These are phyloP conservation scores for Laticauda laticaudata DNA, from an alignment of 2,113 vertebrate genomes.

Conservation along the genomic window DNA sequence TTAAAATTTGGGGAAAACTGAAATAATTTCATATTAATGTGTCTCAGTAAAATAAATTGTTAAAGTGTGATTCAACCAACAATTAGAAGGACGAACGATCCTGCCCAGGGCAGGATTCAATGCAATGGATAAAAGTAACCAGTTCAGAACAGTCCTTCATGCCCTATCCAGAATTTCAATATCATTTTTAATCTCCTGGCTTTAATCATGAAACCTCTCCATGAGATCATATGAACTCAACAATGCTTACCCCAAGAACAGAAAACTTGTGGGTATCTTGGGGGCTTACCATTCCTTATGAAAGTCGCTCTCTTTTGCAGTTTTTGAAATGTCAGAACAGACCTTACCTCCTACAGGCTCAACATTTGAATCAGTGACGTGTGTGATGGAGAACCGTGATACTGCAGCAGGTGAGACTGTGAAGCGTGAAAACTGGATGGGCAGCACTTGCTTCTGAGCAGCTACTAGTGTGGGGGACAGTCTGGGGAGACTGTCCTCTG, in stretches of 20 bases:
- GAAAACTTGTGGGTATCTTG: background rate
- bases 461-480: slow-evolving; percentile 47
- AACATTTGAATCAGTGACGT: slow-evolving; percentile 87
- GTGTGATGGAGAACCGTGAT: slow-evolving; percentile 95
- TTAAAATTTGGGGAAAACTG: background rate
- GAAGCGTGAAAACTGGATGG: slow-evolving; percentile 83
- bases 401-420: slow-evolving; percentile 81
- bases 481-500: slow-evolving; percentile 13
- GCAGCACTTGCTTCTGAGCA: slow-evolving; percentile 61
- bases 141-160: background rate
- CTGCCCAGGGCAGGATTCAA: background rate
- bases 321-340: background rate
- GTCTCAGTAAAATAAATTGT: background rate
- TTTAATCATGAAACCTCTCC: background rate
- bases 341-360: slow-evolving; percentile 82
- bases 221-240: background rate
- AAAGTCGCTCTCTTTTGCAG: background rate
- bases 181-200: background rate
- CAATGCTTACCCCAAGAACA: background rate
- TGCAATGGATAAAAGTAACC: background rate
- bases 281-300: background rate
- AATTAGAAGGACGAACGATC: background rate
- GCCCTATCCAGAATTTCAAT: background rate
- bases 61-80: background rate
- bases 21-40: background rate